Evolutionary conservation across 1,140 invertebrate genomes (phyloP).

Genomic region (Ceratoteleas bidentatus): DNA sequence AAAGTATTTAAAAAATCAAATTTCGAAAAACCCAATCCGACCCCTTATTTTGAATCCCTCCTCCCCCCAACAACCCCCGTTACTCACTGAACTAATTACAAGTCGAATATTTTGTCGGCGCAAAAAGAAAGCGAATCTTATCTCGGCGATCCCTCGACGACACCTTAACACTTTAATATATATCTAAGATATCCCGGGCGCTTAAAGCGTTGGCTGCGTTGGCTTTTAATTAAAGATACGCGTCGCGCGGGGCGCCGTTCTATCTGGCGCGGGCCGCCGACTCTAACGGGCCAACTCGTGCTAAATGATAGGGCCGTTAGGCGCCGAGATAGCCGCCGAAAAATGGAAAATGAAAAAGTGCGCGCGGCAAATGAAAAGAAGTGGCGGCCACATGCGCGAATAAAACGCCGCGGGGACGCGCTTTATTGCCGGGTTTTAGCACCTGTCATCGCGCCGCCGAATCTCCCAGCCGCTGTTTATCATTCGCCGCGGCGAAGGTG

Average conservation of each 20-base stretch:
- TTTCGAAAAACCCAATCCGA: no score
- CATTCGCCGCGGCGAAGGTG: conserved; percentile 51
- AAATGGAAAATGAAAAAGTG: conserved; percentile 14
- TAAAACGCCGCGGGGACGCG: conserved; percentile 51
- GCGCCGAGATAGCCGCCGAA: conserved; percentile 54
- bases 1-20: no score
- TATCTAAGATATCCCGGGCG: conserved; percentile 62
- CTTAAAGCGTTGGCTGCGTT: conserved; percentile 49
- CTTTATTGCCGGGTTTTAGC: conserved; percentile 67
- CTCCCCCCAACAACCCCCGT: conserved; percentile 14
- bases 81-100: conserved; percentile 60
- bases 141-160: conserved; percentile 60
- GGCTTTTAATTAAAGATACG: conserved; percentile 80
- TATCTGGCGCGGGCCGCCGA: conserved; percentile 72
- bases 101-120: conserved; percentile 58
- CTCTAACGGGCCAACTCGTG: conserved; percentile 73
- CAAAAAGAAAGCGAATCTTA: conserved; percentile 54
- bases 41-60: no score
- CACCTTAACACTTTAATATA: conserved; percentile 68
- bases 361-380: conserved; percentile 44
- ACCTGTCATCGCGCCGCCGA: conserved; percentile 54
- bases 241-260: conserved; percentile 66
- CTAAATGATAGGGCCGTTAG: conserved; percentile 80
- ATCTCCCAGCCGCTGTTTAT: conserved; percentile 53
- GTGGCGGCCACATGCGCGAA: conserved; percentile 33